Percentiles rank a stretch among this genome's conserved stretches.
These are phyloP conservation scores for Troides oblongomaculatus DNA, from an alignment of 2,888 invertebrate species.

Conservation along the genomic window DNA sequence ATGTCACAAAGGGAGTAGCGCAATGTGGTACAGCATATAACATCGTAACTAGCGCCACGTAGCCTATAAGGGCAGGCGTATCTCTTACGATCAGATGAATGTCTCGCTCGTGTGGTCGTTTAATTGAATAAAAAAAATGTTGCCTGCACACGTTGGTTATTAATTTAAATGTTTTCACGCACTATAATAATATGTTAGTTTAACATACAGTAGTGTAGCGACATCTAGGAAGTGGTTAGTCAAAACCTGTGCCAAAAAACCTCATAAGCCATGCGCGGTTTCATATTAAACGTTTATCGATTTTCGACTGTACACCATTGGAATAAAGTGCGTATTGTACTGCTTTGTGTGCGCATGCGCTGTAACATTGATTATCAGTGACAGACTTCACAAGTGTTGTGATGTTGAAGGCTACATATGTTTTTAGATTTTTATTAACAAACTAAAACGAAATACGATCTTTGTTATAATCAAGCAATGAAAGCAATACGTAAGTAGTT, in stretches of 20 bases:
- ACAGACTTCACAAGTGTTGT: constrained; percentile 41
- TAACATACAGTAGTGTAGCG: neutral
- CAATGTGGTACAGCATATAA: no score
- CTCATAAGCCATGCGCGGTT: constrained; percentile 55
- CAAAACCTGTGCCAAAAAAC: neutral
- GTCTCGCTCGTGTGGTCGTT: no score
- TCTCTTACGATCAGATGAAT: no score
- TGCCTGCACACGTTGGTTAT: neutral
- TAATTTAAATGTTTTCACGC: neutral
- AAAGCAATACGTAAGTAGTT: constrained; percentile 52
- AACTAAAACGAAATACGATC: constrained; percentile 41
- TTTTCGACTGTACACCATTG: constrained; percentile 13
- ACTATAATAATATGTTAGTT: no score
- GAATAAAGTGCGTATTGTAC: constrained; percentile 35
- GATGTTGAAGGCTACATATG: constrained; percentile 27
- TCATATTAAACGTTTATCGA: constrained; percentile 19
- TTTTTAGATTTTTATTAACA: constrained; percentile 34
- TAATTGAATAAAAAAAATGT: no score
- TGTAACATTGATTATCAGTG: constrained; percentile 63
- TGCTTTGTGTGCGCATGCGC: constrained; percentile 59
- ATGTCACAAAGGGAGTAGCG: no score
- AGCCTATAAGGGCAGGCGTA: no score
- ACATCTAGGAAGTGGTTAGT: constrained; percentile 15
- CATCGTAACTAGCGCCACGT: no score
- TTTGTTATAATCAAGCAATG: constrained; percentile 47